A percentile compares a stretch with the other conserved stretches of the same genome.
Evolutionary conservation across 2,888 invertebrate species (phyloP).

Genomic region (Drosophila meridiana): DNA sequence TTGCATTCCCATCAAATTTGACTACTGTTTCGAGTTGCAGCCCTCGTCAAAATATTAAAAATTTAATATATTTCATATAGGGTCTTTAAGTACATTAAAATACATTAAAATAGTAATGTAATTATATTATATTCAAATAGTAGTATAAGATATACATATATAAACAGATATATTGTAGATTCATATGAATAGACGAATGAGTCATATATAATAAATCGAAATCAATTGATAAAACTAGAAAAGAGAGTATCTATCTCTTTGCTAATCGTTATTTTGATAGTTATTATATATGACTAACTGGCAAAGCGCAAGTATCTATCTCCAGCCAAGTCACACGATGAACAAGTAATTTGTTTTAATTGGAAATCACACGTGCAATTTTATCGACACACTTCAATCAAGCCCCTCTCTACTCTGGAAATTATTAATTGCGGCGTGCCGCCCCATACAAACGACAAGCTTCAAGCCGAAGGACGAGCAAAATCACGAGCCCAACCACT

Average conservation of each 20-base stretch:
- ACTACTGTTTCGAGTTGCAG: background rate
- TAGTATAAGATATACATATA: too few species aligned
- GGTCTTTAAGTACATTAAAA: too few species aligned
- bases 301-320: background rate
- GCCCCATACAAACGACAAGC: background rate
- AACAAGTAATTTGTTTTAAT: slow-evolving; percentile 50
- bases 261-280: background rate
- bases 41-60: background rate
- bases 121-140: too few species aligned
- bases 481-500: slow-evolving; percentile 38
- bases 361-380: slow-evolving; percentile 55
- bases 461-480: background rate
- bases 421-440: slow-evolving; percentile 43
- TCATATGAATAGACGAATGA: background rate
- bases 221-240: background rate
- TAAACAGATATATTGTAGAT: background rate
- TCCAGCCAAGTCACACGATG: background rate
- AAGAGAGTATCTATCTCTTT: background rate
- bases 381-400: slow-evolving; percentile 37
- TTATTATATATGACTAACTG: background rate
- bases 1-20: background rate
- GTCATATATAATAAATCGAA: background rate
- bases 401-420: background rate
- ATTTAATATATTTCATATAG: too few species aligned
- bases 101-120: too few species aligned